Evolutionary conservation across 2,113 vertebrate genomes (phyloP), one percentile per base, ranked within the genome.

Genomic region (Mionectes macconnelli): DNA sequence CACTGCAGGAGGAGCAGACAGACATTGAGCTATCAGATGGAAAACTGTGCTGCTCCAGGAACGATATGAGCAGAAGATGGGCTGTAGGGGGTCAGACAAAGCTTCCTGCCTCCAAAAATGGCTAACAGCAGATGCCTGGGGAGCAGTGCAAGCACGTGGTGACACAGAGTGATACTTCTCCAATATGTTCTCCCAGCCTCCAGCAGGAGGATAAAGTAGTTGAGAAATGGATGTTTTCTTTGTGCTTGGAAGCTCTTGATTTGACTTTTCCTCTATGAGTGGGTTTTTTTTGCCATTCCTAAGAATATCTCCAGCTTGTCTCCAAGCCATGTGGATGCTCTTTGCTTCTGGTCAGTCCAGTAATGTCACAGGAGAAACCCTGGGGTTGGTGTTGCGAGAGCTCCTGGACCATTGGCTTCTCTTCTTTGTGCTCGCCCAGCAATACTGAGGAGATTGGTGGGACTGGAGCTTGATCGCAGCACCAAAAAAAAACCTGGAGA

Each of bases 61-160:
- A 55, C 0, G 10, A 66, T 24, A 28, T 0, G 35, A 96, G 50
- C 80, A 56, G 6, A 70, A 88, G 80, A 93, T 49, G 68, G 91
- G 68, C 76, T 89, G 64, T 25, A 84, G 93, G 81, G 64, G 96
- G 95, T 95, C 93, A 94, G 68, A 25, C 50, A 50, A 90, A 80
- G 68, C 86, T 47, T 81, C 15, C 72, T 90, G 68, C 52, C 80
- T 92, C 64, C 91, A 80, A 56, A 94, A 90, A 47, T 74, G 93
- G 39, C 91, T 86, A 92, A 63, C 59, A 95, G 85, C 79, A 92
- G 91, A 63, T 81, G 93, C 86, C 80, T 92, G 76, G 33, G 72
- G 39, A 62, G 1, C 16, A 39, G 60, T 14, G 63, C 10, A 30
- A 77, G 80, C 68, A 35, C 1, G 4, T 45, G 79, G 53, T 40